phyloP scores from a whole-genome alignment of 1,140 invertebrate genomes.

The Lasioglossum baleicum region DNA sequence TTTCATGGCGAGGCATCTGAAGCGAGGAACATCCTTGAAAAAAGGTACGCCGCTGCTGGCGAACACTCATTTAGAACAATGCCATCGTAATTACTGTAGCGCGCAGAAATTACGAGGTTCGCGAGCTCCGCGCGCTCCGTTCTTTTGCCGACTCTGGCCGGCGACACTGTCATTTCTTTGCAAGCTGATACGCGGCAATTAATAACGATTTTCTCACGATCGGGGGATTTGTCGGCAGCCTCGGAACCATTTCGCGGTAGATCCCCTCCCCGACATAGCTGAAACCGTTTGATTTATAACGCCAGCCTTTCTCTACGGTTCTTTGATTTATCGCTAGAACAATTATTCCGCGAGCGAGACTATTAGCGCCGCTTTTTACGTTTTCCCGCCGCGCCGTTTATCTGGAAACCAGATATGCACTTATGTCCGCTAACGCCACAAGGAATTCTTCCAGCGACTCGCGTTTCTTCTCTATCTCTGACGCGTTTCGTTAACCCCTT shows the following conservation, averaged over 20 bases:
- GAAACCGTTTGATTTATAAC: constrained; percentile 3
- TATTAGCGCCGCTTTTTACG: not conserved
- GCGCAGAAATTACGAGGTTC: constrained; percentile 2
- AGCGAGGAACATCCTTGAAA: constrained; percentile 69
- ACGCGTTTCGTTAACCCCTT: no score
- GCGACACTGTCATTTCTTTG: not conserved
- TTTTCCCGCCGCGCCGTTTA: not conserved
- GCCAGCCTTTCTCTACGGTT: not conserved
- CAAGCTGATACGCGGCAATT: not conserved
- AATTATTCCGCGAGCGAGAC: not conserved
- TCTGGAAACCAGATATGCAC: not conserved
- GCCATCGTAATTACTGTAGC: constrained; percentile 28
- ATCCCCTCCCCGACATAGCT: no score
- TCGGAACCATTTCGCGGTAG: not conserved
- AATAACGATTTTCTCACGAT: constrained; percentile 29
- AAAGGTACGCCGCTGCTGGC: constrained; percentile 63
- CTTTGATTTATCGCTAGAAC: not conserved
- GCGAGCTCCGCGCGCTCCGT: not conserved
- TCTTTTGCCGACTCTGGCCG: not conserved
- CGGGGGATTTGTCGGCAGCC: not conserved
- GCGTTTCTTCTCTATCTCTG: no score
- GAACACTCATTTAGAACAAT: constrained; percentile 46
- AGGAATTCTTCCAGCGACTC: no score
- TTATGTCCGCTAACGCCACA: no score
- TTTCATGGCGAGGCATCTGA: constrained; percentile 71